Base-by-base conservation (phyloP, 2,797 vertebrate genomes). In the Muraenolepis orangiensis region DNA sequence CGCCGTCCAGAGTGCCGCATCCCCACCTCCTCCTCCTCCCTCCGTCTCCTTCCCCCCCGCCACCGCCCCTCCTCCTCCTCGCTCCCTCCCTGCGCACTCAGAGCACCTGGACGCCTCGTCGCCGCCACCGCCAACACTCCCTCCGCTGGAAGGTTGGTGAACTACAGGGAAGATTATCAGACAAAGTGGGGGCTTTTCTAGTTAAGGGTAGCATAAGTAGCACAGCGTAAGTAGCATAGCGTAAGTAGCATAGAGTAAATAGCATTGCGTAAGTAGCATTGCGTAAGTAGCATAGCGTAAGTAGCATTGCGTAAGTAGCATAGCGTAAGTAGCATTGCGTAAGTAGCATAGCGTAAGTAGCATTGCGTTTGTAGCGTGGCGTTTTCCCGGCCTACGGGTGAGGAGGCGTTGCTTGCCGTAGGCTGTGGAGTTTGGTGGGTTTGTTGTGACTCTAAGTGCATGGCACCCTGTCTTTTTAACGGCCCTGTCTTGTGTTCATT, bases 61-160 rank as follows among this genome's bases (percentile, higher is more conserved):
- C 86, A 61, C 79, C 84, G 82, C 89, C 82, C 86, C 87, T 4
- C 77, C 90, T 81, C 88, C 82, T 84, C 83, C 86, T 78, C 84
- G 90, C 82, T 90, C 87, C 89, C 88, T 90, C 89, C 91, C 90
- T 84, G 90, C 90, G 92, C 90, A 85, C 81, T 89, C 92, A 89
- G 91, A 92, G 84, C 87, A 88, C 84, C 90, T 82, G 93, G 89
- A 94, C 86, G 90, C 91, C 85, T 88, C 86, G 80, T 82, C 85
- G 8, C 32, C 32, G 8, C 32, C 51, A 57, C 51, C 84, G 87
- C 87, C 91, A 88, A 87, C 88, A 81, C 91, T 89, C 85, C 87
- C 91, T 89, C 86, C 84, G 86, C 80, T 90, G 88, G 91, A 94
- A 91, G 91, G 93, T 94, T 94, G 93, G 94, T 94, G 85, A 82